These are phyloP conservation scores for Acromyrmex heyeri DNA, from an alignment of 1,140 invertebrate genomes.

Conservation along the genomic window DNA sequence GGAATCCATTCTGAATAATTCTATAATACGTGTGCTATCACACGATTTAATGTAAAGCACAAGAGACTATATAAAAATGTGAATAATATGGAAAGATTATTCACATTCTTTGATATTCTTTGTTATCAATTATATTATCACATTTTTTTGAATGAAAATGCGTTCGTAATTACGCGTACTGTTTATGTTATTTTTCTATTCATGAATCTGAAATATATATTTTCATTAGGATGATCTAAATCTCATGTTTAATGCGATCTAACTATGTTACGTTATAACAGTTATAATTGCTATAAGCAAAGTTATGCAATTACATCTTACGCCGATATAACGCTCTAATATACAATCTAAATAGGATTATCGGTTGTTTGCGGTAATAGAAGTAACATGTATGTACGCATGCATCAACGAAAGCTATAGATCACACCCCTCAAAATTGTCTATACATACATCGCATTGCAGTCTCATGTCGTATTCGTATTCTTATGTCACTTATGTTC, in stretches of 20 bases:
- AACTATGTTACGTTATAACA: not conserved
- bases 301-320: conserved; percentile 40
- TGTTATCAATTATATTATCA: not conserved
- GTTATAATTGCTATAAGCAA: not conserved
- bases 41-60: not conserved
- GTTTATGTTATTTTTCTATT: conserved; percentile 12
- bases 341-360: not conserved
- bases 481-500: conserved; percentile 40
- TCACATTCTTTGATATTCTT: not conserved
- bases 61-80: not conserved
- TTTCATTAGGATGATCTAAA: not conserved
- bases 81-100: not conserved
- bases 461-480: conserved; percentile 29
- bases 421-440: not conserved
- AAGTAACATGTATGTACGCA: not conserved
- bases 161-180: not conserved
- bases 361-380: conserved; percentile 10
- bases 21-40: not conserved
- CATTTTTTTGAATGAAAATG: not conserved
- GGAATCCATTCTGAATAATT: too few relatives aligned
- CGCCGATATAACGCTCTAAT: not conserved
- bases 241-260: not conserved
- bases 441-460: conserved; percentile 5
- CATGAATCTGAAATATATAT: not conserved
- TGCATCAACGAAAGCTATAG: not conserved